Conservation (phyloP, 1,140 invertebrate genomes). For the Archegozetes longisetosus region DNA sequence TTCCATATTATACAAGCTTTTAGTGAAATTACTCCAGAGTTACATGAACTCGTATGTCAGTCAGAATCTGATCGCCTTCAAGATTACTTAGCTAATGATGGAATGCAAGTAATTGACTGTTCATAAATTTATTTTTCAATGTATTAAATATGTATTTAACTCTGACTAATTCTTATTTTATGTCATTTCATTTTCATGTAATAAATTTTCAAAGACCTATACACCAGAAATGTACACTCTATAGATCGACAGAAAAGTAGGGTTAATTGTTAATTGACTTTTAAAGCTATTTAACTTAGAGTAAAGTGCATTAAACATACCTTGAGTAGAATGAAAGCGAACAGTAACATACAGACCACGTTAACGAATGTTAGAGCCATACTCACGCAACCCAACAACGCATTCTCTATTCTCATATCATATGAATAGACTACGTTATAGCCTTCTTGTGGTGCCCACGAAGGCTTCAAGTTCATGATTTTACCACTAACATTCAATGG, state of each 20-base stretch:
- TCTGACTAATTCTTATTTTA: too few species aligned
- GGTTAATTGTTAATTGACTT: not conserved
- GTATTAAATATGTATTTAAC: too few species aligned
- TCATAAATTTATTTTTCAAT: too few species aligned
- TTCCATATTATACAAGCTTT: too few species aligned
- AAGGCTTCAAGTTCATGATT: slow-evolving; percentile 8
- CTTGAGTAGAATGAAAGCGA: slow-evolving; percentile 63
- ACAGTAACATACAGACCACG: slow-evolving; percentile 64
- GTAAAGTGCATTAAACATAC: slow-evolving; percentile 34
- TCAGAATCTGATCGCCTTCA: too few species aligned
- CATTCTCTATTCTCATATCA: slow-evolving; percentile 54
- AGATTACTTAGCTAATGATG: too few species aligned
- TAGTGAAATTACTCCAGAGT: too few species aligned
- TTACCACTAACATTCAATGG: not conserved
- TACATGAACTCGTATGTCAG: too few species aligned
- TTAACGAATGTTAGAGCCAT: slow-evolving; percentile 61
- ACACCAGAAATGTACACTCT: too few species aligned
- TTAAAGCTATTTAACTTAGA: slow-evolving; percentile 1
- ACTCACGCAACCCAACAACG: slow-evolving; percentile 56
- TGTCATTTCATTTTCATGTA: too few species aligned
- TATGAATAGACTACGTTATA: slow-evolving; percentile 43
- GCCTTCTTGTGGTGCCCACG: slow-evolving; percentile 15
- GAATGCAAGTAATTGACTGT: too few species aligned
- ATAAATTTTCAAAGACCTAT: not conserved
- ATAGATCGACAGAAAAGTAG: too few species aligned